Conservation (phyloP, 2,888 invertebrate genomes). For the Macaria notata region DNA sequence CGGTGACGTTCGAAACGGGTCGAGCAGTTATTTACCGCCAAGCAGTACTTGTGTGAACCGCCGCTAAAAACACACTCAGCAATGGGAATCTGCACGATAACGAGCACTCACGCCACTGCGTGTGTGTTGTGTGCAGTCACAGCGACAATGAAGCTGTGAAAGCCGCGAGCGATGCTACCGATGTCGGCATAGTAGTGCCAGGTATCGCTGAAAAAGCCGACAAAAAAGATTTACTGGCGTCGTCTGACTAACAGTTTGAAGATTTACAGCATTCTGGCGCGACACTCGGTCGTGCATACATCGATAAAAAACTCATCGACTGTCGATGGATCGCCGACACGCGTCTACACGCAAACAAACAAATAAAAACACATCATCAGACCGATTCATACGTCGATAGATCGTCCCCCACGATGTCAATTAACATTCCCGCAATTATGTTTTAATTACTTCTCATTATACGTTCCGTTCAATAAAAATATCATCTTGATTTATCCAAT, state of each 20-base stretch:
- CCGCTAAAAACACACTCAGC: slow-evolving; percentile 44
- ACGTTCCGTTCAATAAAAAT: slow-evolving; percentile 53
- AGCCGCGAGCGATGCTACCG: slow-evolving; percentile 28
- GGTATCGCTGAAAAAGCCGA: slow-evolving; percentile 36
- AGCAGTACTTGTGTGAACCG: slow-evolving; percentile 50
- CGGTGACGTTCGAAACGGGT: slow-evolving; percentile 23
- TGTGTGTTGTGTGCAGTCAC: slow-evolving; percentile 9
- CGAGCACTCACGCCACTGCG: slow-evolving; percentile 37
- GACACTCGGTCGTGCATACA: slow-evolving; percentile 27
- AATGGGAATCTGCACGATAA: slow-evolving; percentile 40
- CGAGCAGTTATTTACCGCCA: slow-evolving; percentile 31
- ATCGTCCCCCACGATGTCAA: slow-evolving; percentile 52
- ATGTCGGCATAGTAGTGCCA: slow-evolving; percentile 32
- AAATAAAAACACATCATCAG: slow-evolving; percentile 39
- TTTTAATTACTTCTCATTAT: slow-evolving; percentile 56
- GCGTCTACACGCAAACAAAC: slow-evolving; percentile 28
- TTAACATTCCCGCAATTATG: slow-evolving; percentile 68
- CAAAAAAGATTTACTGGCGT: slow-evolving; percentile 24
- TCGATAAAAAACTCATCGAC: slow-evolving; percentile 32
- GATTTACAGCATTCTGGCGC: slow-evolving; percentile 28
- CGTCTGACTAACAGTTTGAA: slow-evolving; percentile 30
- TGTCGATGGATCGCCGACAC: slow-evolving; percentile 26
- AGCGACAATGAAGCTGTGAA: slow-evolving; percentile 45
- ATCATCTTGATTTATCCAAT: slow-evolving; percentile 48
- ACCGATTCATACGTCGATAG: slow-evolving; percentile 46